These are phyloP conservation scores for Lateolabrax maculatus DNA, from an alignment of 2,797 vertebrate genomes.

Conservation along the genomic window DNA sequence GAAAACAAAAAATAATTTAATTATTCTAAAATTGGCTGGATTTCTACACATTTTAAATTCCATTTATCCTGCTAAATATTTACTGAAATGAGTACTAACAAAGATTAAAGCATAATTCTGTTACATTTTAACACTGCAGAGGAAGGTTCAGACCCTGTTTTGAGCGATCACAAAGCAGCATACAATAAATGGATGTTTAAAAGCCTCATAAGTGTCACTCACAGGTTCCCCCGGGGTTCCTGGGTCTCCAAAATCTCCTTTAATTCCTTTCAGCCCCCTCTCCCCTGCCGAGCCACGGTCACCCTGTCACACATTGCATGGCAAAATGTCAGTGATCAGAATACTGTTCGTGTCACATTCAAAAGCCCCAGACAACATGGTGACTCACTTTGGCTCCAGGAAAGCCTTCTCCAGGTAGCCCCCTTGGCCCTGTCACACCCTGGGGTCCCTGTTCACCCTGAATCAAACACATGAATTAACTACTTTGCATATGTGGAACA, in stretches of 20 bases:
- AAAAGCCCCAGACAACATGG: not conserved
- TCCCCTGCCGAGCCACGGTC: slow-evolving; percentile 89
- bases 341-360: not conserved
- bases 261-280: slow-evolving; percentile 90
- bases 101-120: not conserved
- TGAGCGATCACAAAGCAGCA: not conserved
- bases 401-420: slow-evolving; percentile 90
- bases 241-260: slow-evolving; percentile 88
- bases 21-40: not conserved
- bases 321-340: slow-evolving; percentile 1
- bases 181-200: not conserved
- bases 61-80: not conserved
- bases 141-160: not conserved
- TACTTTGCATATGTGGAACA: not conserved
- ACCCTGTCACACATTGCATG: slow-evolving; percentile 79
- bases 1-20: not conserved
- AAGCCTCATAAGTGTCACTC: slow-evolving; percentile 61
- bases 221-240: slow-evolving; percentile 88
- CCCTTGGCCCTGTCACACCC: slow-evolving; percentile 90
- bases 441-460: slow-evolving; percentile 92
- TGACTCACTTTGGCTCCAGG: slow-evolving; percentile 89
- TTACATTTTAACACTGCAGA: not conserved
- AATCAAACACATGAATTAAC: slow-evolving; percentile 16
- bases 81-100: not conserved
- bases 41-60: not conserved